These are phyloP conservation scores for Channa argus DNA, from an alignment of 2,113 vertebrate genomes.

Conservation along the genomic window DNA sequence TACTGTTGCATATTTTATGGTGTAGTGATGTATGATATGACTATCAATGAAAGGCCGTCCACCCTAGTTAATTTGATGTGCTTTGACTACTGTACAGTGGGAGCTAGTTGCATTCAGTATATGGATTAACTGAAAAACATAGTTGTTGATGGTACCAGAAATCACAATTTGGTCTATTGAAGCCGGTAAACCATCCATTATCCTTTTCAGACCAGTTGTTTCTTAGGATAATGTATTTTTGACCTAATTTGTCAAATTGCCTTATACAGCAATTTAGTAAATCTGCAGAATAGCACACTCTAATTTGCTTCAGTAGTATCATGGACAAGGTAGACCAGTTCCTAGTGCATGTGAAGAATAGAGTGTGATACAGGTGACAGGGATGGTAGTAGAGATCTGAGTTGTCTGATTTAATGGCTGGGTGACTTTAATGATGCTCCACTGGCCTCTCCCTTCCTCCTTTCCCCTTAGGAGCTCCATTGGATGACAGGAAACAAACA, in stretches of 20 bases:
- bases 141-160: conserved; percentile 22
- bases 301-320: conserved; percentile 1
- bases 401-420: conserved; percentile 66
- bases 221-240: conserved; percentile 2
- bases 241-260: conserved; percentile 5
- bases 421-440: conserved; percentile 75
- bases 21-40: conserved; percentile 39
- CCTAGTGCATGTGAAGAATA: not conserved
- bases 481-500: conserved; percentile 85
- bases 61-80: conserved; percentile 27
- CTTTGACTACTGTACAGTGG: conserved; percentile 21
- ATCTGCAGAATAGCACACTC: not conserved
- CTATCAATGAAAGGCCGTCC: conserved; percentile 38
- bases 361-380: conserved; percentile 39
- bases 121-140: conserved; percentile 12
- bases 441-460: conserved; percentile 30
- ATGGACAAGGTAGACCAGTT: not conserved
- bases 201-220: not conserved
- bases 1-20: conserved; percentile 46
- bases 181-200: not conserved
- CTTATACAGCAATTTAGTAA: not conserved
- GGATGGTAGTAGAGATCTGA: conserved; percentile 55
- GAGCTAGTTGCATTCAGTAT: too few relatives aligned
- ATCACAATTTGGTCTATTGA: not conserved
- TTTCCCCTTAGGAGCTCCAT: conserved; percentile 52